Evolutionary conservation across 2,888 invertebrate species (phyloP).

Genomic region (Torymus tubicola): DNA sequence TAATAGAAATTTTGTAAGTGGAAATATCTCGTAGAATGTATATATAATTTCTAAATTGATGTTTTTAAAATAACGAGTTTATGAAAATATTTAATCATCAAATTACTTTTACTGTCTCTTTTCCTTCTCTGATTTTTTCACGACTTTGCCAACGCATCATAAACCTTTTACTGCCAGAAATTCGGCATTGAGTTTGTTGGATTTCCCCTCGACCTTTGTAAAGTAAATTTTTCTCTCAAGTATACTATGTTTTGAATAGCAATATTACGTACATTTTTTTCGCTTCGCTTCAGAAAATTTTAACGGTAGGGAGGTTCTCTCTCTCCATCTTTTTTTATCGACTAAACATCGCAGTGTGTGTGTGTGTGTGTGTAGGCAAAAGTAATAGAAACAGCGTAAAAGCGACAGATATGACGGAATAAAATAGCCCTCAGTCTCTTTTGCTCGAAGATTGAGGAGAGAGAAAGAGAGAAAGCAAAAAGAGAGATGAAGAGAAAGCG

Average conservation of each 20-base stretch:
- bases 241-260: conserved; percentile 24
- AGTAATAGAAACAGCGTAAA: conserved; percentile 36
- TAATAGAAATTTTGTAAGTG: too few species aligned
- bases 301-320: background rate
- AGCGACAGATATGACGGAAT: conserved; percentile 26
- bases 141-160: too few species aligned
- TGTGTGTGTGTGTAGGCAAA: background rate
- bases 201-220: too few species aligned
- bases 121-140: too few species aligned
- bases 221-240: background rate
- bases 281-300: too few species aligned
- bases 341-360: background rate
- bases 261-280: background rate
- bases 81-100: too few species aligned
- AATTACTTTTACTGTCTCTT: too few species aligned
- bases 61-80: too few species aligned
- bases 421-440: background rate
- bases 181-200: too few species aligned
- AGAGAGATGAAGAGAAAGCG: conserved; percentile 24
- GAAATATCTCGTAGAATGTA: too few species aligned
- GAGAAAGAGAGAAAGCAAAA: conserved; percentile 3
- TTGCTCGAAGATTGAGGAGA: background rate
- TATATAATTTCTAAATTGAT: too few species aligned
- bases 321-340: conserved; percentile 11
- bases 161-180: too few species aligned